phyloP scores from a whole-genome alignment of 2,113 vertebrate genomes.

The Epinephelus cyanopodus region DNA sequence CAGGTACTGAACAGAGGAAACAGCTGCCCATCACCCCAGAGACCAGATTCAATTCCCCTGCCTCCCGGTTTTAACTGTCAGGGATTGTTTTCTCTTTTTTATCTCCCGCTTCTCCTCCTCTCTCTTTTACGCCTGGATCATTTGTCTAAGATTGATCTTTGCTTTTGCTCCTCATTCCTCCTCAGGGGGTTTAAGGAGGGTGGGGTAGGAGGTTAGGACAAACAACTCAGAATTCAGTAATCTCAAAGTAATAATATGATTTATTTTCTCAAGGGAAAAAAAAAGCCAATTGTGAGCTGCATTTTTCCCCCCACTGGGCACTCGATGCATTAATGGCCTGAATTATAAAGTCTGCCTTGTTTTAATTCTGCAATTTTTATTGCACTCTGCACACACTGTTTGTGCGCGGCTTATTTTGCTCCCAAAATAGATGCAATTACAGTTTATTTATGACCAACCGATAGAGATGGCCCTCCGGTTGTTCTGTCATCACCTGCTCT shows the following conservation, averaged over 20 bases:
- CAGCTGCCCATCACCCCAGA: slow-evolving; percentile 45
- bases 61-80: slow-evolving; percentile 48
- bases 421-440: background rate
- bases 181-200: slow-evolving; percentile 1
- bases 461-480: slow-evolving; percentile 10
- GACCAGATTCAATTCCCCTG: slow-evolving; percentile 49
- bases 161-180: slow-evolving; percentile 40
- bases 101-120: slow-evolving; percentile 12
- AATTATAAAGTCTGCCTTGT: slow-evolving; percentile 40
- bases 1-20: slow-evolving; percentile 43
- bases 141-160: slow-evolving; percentile 62
- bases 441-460: slow-evolving; percentile 2
- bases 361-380: slow-evolving; percentile 15
- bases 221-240: slow-evolving; percentile 53
- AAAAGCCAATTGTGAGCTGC: slow-evolving; percentile 14
- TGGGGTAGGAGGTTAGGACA: slow-evolving; percentile 24
- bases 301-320: slow-evolving; percentile 26
- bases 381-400: background rate
- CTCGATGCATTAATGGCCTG: slow-evolving; percentile 19
- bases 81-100: slow-evolving; percentile 29
- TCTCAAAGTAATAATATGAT: slow-evolving; percentile 52
- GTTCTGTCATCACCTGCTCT: slow-evolving; percentile 22
- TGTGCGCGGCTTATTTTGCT: slow-evolving; percentile 12
- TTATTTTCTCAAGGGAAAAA: slow-evolving; percentile 42
- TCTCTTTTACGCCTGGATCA: slow-evolving; percentile 35